A percentile compares a stretch with the other conserved stretches of the same genome.
phyloP scores from a whole-genome alignment of 1,140 invertebrate species.

The Aleiodes sp. region DNA sequence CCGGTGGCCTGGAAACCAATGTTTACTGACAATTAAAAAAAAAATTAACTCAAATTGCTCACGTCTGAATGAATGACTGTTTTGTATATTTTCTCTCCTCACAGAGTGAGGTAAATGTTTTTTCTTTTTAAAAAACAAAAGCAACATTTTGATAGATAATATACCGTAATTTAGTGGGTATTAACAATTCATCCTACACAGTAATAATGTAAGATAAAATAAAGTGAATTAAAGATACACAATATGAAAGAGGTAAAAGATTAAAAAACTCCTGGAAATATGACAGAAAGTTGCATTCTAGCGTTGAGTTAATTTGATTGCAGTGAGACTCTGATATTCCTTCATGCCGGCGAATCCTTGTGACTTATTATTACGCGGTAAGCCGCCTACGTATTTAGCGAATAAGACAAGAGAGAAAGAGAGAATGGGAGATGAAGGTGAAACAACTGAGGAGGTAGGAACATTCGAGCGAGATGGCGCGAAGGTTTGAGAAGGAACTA shows the following conservation, averaged over 20 bases:
- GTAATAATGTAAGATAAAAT: background rate
- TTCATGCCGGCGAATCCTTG: background rate
- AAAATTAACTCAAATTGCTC: constrained; percentile 27
- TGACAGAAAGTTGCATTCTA: background rate
- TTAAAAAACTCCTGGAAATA: background rate
- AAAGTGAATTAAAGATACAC: background rate
- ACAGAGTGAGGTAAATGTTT: too few relatives aligned
- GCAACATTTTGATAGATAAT: background rate
- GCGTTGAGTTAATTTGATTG: constrained; percentile 30
- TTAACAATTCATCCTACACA: too few relatives aligned
- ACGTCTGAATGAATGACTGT: constrained; percentile 18
- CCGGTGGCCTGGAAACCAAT: constrained; percentile 27
- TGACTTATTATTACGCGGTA: constrained; percentile 32
- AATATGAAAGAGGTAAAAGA: background rate
- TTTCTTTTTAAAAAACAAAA: too few relatives aligned
- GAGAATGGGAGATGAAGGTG: background rate
- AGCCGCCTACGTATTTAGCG: constrained; percentile 36
- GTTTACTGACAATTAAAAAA: constrained; percentile 29
- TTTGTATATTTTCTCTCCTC: too few relatives aligned
- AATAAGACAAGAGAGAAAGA: background rate
- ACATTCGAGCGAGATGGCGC: background rate
- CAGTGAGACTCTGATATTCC: constrained; percentile 14
- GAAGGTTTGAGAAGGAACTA: constrained; percentile 37
- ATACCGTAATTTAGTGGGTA: constrained; percentile 2
- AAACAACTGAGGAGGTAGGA: background rate